phyloP scores from a whole-genome alignment of 1,140 invertebrate genomes.

The Ceratitis capitata region DNA sequence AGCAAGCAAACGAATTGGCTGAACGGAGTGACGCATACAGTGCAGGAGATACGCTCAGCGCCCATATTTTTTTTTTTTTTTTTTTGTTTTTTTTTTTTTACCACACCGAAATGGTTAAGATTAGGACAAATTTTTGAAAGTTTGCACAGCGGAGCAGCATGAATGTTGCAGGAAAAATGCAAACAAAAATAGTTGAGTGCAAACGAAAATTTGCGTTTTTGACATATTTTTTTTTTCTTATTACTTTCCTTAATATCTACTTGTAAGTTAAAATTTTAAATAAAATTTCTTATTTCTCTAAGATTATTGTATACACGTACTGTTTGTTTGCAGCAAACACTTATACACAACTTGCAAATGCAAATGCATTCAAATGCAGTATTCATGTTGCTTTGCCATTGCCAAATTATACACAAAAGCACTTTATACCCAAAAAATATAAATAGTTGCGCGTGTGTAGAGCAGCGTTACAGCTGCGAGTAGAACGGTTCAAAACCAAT shows the following conservation, averaged over 20 bases:
- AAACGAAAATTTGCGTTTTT: neutral
- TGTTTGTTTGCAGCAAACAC: neutral
- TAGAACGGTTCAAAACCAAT: conserved; percentile 26
- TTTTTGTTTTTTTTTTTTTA: neutral
- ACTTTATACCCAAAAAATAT: neutral
- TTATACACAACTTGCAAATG: no score
- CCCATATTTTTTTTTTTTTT: neutral
- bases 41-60: neutral
- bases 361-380: neutral
- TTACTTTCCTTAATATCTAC: neutral
- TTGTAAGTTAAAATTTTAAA: neutral
- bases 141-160: neutral
- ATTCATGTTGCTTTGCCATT: conserved; percentile 4
- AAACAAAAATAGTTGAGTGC: neutral
- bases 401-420: neutral
- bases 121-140: neutral
- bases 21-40: neutral
- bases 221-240: no score
- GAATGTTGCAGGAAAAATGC: neutral
- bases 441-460: neutral
- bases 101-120: neutral
- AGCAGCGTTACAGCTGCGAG: neutral
- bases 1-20: neutral
- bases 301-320: neutral
- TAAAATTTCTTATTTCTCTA: neutral